Percentiles rank a stretch among this genome's conserved stretches.
Conservation (phyloP, 1,140 invertebrate genomes). For the Odontomachus brunneus region DNA sequence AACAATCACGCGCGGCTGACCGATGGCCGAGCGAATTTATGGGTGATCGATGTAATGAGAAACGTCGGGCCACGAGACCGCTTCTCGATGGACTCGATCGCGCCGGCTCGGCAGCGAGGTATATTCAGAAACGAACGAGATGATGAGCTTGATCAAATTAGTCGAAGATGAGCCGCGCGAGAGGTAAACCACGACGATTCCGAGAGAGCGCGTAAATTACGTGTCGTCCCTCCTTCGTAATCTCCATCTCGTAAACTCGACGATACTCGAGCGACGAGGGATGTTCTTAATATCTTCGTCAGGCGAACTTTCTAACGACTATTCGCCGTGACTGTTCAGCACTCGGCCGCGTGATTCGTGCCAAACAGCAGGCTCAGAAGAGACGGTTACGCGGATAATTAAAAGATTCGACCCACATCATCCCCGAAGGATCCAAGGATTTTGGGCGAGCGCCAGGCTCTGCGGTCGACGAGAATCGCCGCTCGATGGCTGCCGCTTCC, state of each 20-base stretch:
- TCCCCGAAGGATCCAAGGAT: conserved; percentile 1
- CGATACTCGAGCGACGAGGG: too few relatives aligned
- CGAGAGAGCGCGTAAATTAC: too few relatives aligned
- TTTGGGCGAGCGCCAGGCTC: conserved; percentile 21
- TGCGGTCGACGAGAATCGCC: background rate
- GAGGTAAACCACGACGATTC: background rate
- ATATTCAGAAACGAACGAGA: too few relatives aligned
- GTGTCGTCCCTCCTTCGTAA: background rate
- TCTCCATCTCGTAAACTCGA: background rate
- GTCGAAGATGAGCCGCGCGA: too few relatives aligned
- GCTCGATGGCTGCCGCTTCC: conserved; percentile 4
- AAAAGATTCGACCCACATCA: conserved; percentile 23
- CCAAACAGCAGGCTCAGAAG: background rate
- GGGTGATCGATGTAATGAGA: too few relatives aligned
- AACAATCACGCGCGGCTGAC: too few relatives aligned
- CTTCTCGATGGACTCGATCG: too few relatives aligned
- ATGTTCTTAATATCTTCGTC: background rate
- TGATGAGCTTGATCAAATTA: too few relatives aligned
- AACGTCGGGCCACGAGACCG: too few relatives aligned
- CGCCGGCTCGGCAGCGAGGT: too few relatives aligned
- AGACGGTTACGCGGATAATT: conserved; percentile 39
- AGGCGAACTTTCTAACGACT: background rate
- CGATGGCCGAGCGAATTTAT: too few relatives aligned
- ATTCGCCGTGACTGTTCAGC: background rate
- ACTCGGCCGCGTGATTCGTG: background rate